Evolutionary conservation across 2,797 vertebrate genomes (phyloP), one percentile per base, ranked within the genome.

Genomic region (Phyllotis vaccarum): DNA sequence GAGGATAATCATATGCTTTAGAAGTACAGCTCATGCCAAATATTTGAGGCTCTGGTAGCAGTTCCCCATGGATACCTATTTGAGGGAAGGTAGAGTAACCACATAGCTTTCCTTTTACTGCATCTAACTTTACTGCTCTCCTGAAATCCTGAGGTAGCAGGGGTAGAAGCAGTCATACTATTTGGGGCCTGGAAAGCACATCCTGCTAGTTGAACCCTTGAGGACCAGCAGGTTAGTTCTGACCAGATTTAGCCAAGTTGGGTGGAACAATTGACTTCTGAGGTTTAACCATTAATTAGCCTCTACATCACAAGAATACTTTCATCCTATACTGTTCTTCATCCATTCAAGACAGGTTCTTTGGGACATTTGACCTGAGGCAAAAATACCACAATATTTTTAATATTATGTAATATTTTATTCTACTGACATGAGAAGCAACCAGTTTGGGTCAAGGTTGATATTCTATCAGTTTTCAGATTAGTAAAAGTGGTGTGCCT

Each of bases 1-100:
- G 90, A 95, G 81, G 96, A 95, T 60, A 91, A 62, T 74, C 54
- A 91, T 95, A 89, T 52, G 70, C 43, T 95, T 95, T 81, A 92
- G 74, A 95, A 96, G 64, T 54, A 76, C 5, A 78, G 1, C 43
- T 89, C 72, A 72, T 60, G 76, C 72, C 94, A 94, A 92, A 56
- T 81, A 91, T 91, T 90, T 93, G 78, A 94, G 96, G 78, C 21
- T 5, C 70, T 52, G 94, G 43, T 92, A 29, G 60, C 78, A 94
- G 52, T 56, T 88, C 68, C 43, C 79, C 52, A 40, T 54, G 60
- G 7, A 60, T 89, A 64, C 83, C 16, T 79, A 22, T 29, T 31
- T 2, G 6, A 81, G 86, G n/a, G 37, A 31, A 83, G 6, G 74
- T 22, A 87, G 19, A 66, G 7, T 10, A 75, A 76, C 60, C 19